Evolutionary conservation across 2,888 invertebrate species (phyloP).

Genomic region (Anthophora plumipes): DNA sequence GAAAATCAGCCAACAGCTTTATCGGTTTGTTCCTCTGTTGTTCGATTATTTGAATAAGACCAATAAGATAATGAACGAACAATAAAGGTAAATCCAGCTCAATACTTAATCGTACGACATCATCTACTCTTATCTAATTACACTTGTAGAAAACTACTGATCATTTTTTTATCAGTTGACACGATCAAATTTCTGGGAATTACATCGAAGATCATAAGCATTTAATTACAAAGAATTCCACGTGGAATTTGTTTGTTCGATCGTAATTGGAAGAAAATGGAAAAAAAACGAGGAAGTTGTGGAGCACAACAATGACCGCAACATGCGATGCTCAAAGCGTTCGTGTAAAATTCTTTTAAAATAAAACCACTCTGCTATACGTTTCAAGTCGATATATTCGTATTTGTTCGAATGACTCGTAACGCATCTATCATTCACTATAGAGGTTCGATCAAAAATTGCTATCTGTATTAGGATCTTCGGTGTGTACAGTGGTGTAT

Average conservation of each 20-base stretch:
- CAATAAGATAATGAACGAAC: background rate
- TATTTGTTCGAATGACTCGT: constrained; percentile 26
- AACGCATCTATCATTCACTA: background rate
- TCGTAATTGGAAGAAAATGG: too few relatives aligned
- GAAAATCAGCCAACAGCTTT: background rate
- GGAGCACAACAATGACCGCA: background rate
- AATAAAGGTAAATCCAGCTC: too few relatives aligned
- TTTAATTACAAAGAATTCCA: background rate
- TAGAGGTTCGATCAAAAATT: constrained; percentile 10
- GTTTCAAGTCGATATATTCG: background rate
- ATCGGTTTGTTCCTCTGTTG: background rate
- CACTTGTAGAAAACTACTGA: background rate
- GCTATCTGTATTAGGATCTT: background rate
- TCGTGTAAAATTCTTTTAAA: constrained; percentile 4
- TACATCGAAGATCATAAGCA: background rate
- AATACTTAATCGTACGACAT: background rate
- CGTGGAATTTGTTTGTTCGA: background rate
- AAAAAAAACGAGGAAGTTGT: constrained; percentile 3
- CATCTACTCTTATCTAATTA: background rate
- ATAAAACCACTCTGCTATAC: background rate
- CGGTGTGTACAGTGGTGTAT: too few relatives aligned
- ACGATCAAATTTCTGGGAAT: background rate
- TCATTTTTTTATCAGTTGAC: background rate
- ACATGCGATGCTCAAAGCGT: background rate
- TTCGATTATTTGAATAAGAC: background rate